Base-by-base conservation (phyloP, 2,113 vertebrate species). In the Tenebrosternarchus preto region DNA sequence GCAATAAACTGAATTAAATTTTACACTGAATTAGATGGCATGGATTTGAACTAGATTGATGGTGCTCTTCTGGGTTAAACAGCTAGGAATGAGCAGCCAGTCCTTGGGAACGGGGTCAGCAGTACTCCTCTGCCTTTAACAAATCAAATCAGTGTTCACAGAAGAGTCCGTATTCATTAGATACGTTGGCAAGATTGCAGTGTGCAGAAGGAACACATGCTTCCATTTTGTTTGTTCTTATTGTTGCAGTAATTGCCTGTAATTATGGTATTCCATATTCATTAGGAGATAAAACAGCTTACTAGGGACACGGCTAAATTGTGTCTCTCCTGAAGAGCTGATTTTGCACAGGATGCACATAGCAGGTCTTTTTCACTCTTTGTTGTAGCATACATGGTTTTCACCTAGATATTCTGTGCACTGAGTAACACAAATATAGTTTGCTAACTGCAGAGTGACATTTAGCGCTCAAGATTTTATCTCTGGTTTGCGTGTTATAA, bases 221-320 rank as follows among this genome's bases (percentile, higher is more conserved):
- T 84, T 91, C 82, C 82, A 67, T 85, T 91, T 85, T 88, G 86
- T 93, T 95, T 92, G 92, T 86, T 91, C 91, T 91, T 87, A 88
- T 93, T 95, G 94, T 92, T 85, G 0, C 69, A 81, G 83, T 92
- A 95, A 92, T 93, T 92, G 87, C 90, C 92, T 91, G 83, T 94
- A 96, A 95, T 95, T 94, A 91, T 86, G 73, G 90, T 89, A 86
- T 86, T 94, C 81, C 89, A 93, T 94, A 94, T 94, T 93, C 92
- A 94, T 90, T 76, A 87, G 86, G 69, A 93, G 90, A 93, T 94
- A 93, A 93, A 93, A 93, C 91, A 88, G 84, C 86, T 84, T 85
- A 85, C 81, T 68, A 20, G 63, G 73, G 57, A 82, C 71, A 66
- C 75, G 82, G 86, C 88, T 89, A 68, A 91, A 91, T 89, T 87